Base-by-base conservation (phyloP, 2,797 vertebrate genomes). In the Eleutherodactylus coqui region DNA sequence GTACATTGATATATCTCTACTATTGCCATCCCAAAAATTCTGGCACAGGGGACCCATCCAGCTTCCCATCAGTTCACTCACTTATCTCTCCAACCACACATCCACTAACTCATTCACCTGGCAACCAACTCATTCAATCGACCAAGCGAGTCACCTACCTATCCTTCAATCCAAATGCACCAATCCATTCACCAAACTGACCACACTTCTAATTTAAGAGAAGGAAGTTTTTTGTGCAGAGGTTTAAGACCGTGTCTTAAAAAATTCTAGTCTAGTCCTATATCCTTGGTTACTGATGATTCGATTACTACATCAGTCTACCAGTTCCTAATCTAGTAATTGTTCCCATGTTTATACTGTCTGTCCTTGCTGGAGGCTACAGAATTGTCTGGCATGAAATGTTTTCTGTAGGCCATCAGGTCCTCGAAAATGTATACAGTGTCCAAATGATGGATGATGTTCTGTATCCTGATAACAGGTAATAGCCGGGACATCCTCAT, bases 401-500 rank as follows among this genome's bases (percentile, higher is more conserved):
- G 53, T 72, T 41, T 60, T 58, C 55, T 76, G 43, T 69, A 19
- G 53, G 51, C 41, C 73, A 62, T 45, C 72, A 29, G 36, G 19
- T 29, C 76, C 41, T 75, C 47, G 53, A 62, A 83, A 87, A 83
- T 83, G 84, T 84, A 87, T 87, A 83, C 53, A 16, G 21, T 83
- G 86, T 83, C 86, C 6, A 19, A 75, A 84, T 84, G 86, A 87
- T 84, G 86, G 67, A 84, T 87, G 82, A 45, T 21, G 58, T 78
- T 78, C 70, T 72, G 5, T 43, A 21, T 49, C 17, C 19, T 60
- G 80, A 87, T 58, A 79, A 72, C 60, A 16, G 14, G 10, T 47
- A 47, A 41, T 38, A 3, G 34, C 16, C 27, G 17, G 76, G 62
- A 29, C 38, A 43, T 79, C 73, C 69, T 80, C 41, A 43, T 11